These are phyloP conservation scores for Prinia subflava DNA, from an alignment of 2,113 vertebrate genomes.

Conservation along the genomic window DNA sequence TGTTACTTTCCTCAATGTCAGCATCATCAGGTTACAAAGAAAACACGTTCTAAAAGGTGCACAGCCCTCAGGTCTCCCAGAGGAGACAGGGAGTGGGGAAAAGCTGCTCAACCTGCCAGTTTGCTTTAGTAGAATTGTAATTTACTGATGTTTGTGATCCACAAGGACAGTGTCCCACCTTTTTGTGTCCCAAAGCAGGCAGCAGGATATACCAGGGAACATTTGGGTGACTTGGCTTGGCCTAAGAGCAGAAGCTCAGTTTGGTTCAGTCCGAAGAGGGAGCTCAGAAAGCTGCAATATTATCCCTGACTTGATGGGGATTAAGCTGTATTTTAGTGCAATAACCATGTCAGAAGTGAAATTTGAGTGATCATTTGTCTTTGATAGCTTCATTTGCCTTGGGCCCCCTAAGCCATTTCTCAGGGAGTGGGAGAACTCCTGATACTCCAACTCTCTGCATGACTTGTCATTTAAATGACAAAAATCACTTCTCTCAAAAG, in stretches of 20 bases:
- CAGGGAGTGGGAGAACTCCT: conserved; percentile 12
- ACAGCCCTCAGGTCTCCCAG: background rate
- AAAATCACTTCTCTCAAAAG: conserved; percentile 37
- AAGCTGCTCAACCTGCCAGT: background rate
- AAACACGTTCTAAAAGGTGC: accelerated
- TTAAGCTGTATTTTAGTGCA: conserved; percentile 13
- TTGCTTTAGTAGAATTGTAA: background rate
- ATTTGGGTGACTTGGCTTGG: background rate
- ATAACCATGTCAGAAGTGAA: background rate
- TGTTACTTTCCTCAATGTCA: background rate
- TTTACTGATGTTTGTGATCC: background rate
- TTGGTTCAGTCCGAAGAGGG: background rate
- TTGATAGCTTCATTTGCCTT: conserved; percentile 41
- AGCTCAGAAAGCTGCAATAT: background rate
- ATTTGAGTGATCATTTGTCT: conserved; percentile 37
- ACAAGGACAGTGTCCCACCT: background rate
- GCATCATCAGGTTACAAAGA: background rate
- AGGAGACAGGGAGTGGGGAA: background rate
- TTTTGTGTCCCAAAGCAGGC: background rate
- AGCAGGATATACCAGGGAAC: background rate
- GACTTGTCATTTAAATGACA: conserved; percentile 54
- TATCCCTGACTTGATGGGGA: background rate
- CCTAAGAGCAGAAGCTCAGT: background rate
- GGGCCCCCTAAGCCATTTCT: conserved; percentile 29
- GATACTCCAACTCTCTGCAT: background rate